Base-by-base conservation (phyloP, 2,113 vertebrate species). In the Nothocercus nigrocapillus region DNA sequence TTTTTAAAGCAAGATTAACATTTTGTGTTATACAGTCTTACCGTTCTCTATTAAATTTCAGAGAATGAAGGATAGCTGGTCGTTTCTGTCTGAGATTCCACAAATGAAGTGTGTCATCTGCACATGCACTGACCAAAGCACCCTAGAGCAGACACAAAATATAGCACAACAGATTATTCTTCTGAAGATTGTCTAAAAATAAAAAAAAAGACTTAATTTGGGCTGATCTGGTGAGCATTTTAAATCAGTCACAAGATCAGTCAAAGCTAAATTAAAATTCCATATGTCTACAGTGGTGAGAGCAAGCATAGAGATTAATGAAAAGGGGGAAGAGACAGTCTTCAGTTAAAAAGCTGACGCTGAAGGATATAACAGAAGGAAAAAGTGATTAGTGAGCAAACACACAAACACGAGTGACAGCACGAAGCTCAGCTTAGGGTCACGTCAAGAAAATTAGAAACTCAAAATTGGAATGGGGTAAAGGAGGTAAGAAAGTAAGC, bases 31-130 rank as follows among this genome's bases (percentile, higher is more conserved):
- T 15, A 59, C 4, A 66, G 68, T 73, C 98, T 98, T 98, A 99
- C 99, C 99, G 98, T 97, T 99, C 99, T 97, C 99, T 98, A 96
- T 99, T 99, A 98, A 99, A 99, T 96, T 99, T 99, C 91, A 99
- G 98, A 38, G 99, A 99, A 97, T 99, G 99, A 76, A 99, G 98
- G 95, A 99, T 93, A 32, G 99, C 99, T 30, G 99, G 99, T 44
- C 98, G 98, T 85, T 99, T 99, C 97, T 99, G 99, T 76, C 99
- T 98, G 67, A 99, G 98, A 91, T 99, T 99, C 99, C 99, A 99
- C 88, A 99, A 97, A 97, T 99, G 99, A 94, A 99, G 98, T 1
- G 99, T 99, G 96, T 99, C 99, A 73, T 99, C 99, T 88, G 99
- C 98, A 96, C 99, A 98, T 4, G 99, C 99, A 95, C 99, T 99